These are phyloP conservation scores for Tauraco erythrolophus DNA, from an alignment of 2,113 vertebrate genomes.

Conservation along the genomic window DNA sequence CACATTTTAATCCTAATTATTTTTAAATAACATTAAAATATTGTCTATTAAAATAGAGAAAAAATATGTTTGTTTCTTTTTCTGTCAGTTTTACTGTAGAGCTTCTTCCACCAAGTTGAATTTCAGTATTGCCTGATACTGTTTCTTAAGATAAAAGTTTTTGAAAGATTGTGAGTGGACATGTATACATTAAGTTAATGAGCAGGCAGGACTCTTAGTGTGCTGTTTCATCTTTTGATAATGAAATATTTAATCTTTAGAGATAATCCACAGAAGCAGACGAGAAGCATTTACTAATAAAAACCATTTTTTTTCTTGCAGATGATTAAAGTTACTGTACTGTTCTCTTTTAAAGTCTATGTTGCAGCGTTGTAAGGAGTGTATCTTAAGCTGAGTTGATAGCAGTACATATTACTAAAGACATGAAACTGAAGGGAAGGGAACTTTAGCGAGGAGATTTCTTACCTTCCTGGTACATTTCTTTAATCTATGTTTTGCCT, in stretches of 20 bases:
- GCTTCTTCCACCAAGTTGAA: not conserved
- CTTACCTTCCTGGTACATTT: not conserved
- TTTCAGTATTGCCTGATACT: not conserved
- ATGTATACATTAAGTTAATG: not conserved
- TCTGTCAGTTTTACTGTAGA: not conserved
- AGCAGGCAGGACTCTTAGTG: not conserved
- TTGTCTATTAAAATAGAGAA: not conserved
- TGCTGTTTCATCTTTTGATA: not conserved
- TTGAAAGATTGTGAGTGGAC: not conserved
- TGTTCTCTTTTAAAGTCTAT: not conserved
- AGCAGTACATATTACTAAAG: not conserved
- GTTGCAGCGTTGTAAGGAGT: not conserved
- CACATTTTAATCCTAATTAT: not conserved
- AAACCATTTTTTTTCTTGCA: fast-evolving
- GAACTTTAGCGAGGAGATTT: not conserved
- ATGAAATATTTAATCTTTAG: not conserved
- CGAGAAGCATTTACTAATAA: not conserved
- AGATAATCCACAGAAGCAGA: not conserved
- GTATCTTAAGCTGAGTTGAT: not conserved
- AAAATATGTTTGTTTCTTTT: not conserved
- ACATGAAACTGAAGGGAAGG: not conserved
- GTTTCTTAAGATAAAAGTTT: not conserved
- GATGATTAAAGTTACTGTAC: not conserved
- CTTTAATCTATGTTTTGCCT: not conserved
- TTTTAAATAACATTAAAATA: not conserved